A percentile compares a stretch with the other conserved stretches of the same genome.
Evolutionary conservation across 2,113 vertebrate species (phyloP).

Genomic region (Piliocolobus tephrosceles): DNA sequence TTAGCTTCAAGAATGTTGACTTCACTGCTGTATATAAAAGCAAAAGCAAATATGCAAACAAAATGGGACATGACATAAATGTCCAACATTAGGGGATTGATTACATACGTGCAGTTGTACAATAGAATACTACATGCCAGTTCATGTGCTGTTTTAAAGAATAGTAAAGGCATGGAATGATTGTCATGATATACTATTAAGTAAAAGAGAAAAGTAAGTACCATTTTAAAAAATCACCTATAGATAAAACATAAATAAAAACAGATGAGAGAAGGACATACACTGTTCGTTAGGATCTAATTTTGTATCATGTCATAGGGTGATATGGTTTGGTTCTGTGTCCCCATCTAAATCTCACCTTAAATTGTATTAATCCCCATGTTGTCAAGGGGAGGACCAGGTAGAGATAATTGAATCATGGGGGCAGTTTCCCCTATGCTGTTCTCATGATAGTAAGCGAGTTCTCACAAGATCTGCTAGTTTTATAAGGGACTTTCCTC

Average conservation of each 20-base stretch:
- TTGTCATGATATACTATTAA: background rate
- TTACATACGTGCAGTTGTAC: background rate
- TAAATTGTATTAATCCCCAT: too few species aligned
- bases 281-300: background rate
- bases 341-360: too few species aligned
- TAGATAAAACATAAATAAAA: background rate
- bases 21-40: background rate
- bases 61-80: background rate
- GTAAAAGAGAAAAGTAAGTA: background rate
- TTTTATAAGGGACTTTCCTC: too few species aligned
- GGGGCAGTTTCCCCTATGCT: too few species aligned
- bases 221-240: background rate
- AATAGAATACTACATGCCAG: background rate
- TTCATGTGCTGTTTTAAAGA: background rate
- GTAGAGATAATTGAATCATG: too few species aligned
- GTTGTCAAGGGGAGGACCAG: too few species aligned
- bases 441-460: too few species aligned
- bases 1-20: background rate
- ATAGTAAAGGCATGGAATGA: background rate
- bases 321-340: too few species aligned
- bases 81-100: background rate
- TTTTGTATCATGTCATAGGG: background rate
- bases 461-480: too few species aligned
- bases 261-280: background rate
- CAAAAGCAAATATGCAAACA: background rate